phyloP scores from a whole-genome alignment of 2,113 vertebrate genomes.

The Brachypodius melanocephalos region DNA sequence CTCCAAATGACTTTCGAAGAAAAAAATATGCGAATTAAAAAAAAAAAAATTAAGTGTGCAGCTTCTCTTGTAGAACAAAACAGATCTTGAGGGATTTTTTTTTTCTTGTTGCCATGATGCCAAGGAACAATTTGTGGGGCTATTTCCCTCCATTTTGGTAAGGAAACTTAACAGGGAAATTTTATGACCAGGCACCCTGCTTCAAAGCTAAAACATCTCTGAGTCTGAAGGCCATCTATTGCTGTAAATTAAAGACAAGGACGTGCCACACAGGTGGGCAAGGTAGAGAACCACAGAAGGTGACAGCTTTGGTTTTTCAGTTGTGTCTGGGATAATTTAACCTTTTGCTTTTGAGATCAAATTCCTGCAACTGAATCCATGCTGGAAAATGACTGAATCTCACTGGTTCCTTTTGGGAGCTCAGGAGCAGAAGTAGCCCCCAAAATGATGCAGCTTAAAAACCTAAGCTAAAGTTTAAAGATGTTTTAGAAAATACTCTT shows the following conservation, averaged over 20 bases:
- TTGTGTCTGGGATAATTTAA: not conserved
- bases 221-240: not conserved
- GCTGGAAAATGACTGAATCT: not conserved
- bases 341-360: not conserved
- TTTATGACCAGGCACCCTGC: not conserved
- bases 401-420: not conserved
- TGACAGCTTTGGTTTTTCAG: not conserved
- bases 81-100: not conserved
- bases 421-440: not conserved
- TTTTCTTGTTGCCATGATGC: not conserved
- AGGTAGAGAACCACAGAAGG: not conserved
- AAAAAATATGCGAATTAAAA: accelerated
- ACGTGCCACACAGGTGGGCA: not conserved
- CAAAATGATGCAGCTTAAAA: not conserved
- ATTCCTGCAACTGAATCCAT: not conserved
- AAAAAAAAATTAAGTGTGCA: not conserved
- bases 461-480: not conserved
- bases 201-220: not conserved
- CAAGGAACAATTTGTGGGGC: not conserved
- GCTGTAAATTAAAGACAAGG: not conserved
- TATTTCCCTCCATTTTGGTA: not conserved
- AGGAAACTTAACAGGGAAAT: not conserved
- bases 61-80: not conserved
- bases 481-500: not conserved
- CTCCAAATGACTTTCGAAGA: not conserved